phyloP scores from a whole-genome alignment of 2,888 invertebrate species.

The Drosophila acutilabella region DNA sequence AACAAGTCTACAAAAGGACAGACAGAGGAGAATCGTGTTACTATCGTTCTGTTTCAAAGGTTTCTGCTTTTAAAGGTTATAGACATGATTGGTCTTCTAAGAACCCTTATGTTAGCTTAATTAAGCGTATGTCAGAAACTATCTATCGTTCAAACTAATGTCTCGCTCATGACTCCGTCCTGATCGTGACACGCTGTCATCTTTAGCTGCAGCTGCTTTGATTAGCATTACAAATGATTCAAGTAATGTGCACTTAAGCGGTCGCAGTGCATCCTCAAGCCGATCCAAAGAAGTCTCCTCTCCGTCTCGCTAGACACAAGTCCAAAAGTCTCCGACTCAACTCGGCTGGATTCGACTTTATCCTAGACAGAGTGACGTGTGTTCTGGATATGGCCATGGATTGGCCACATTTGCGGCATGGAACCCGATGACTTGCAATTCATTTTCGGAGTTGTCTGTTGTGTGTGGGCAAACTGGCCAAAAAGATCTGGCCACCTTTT shows the following conservation, averaged over 20 bases:
- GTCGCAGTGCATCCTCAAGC: constrained; percentile 61
- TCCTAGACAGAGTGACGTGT: constrained; percentile 82
- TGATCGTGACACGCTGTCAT: constrained; percentile 18
- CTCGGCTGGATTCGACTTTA: constrained; percentile 48
- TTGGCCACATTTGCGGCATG: constrained; percentile 33
- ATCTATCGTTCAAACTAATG: neutral
- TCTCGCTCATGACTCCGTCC: neutral
- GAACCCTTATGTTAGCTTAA: neutral
- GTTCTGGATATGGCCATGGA: constrained; percentile 73
- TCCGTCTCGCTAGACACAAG: constrained; percentile 28
- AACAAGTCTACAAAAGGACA: no score
- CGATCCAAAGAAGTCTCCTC: constrained; percentile 11
- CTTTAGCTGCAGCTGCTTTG: constrained; percentile 58
- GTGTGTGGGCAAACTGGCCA: constrained; percentile 66
- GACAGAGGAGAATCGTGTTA: no score
- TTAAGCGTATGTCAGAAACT: no score
- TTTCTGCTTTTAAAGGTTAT: no score
- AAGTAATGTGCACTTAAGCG: constrained; percentile 80
- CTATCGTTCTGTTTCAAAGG: no score
- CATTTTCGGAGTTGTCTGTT: constrained; percentile 69
- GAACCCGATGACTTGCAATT: constrained; percentile 76
- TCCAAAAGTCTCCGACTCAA: constrained; percentile 3
- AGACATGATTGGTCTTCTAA: no score
- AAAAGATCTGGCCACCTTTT: constrained; percentile 30
- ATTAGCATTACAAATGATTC: constrained; percentile 80